Evolutionary conservation across 2,113 vertebrate genomes (phyloP).

Genomic region (Lonchura striata): DNA sequence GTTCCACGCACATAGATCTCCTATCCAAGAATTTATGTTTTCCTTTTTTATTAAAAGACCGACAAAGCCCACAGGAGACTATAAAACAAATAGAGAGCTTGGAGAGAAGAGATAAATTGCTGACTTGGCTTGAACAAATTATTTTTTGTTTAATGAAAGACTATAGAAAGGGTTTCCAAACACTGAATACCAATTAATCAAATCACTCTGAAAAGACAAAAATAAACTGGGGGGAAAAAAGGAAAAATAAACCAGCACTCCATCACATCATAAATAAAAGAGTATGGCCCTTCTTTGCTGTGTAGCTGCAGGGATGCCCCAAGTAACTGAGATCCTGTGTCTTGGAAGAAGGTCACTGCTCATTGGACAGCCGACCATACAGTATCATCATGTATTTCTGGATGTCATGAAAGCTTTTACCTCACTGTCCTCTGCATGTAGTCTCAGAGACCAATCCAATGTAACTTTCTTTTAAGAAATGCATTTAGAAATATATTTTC

Average conservation of each 20-base stretch:
- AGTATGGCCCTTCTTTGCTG: not conserved
- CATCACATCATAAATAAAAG: not conserved
- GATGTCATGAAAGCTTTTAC: not conserved
- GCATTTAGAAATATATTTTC: not conserved
- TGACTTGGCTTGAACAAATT: not conserved
- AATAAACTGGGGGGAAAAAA: not conserved
- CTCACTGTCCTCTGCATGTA: not conserved
- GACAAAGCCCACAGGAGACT: not conserved
- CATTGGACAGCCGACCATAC: not conserved
- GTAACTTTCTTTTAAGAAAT: not conserved
- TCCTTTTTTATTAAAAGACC: not conserved
- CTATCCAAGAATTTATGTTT: not conserved
- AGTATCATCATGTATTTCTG: not conserved
- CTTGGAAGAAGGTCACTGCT: not conserved
- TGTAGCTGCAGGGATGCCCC: not conserved
- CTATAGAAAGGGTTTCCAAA: not conserved
- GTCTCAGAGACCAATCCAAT: not conserved
- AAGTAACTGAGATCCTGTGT: not conserved
- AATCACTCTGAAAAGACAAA: not conserved
- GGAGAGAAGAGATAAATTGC: not conserved
- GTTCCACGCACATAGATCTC: not conserved
- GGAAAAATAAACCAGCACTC: not conserved
- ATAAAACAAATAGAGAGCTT: not conserved
- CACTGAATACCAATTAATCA: not conserved
- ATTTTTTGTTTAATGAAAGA: not conserved